A percentile compares a stretch with the other conserved stretches of the same genome.
These are phyloP conservation scores for Nomada goodeniana DNA, from an alignment of 2,888 invertebrate genomes.

Conservation along the genomic window DNA sequence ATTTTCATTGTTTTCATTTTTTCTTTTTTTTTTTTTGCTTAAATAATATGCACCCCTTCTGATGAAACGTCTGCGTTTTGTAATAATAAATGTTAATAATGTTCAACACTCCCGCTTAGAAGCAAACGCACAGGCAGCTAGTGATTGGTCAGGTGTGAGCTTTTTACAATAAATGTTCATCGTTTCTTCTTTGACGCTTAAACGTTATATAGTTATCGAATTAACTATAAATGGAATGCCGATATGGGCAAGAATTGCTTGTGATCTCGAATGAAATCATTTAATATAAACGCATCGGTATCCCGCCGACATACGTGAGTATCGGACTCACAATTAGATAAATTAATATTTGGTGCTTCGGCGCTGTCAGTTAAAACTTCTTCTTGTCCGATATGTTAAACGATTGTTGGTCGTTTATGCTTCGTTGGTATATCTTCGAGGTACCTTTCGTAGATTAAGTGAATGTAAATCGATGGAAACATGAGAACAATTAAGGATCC, in stretches of 20 bases:
- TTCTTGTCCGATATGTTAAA: conserved; percentile 19
- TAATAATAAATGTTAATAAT: conserved; percentile 70
- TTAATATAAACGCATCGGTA: conserved; percentile 52
- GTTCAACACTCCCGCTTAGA: conserved; percentile 71
- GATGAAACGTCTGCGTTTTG: conserved; percentile 60
- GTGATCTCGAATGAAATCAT: conserved; percentile 64
- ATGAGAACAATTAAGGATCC: conserved; percentile 63
- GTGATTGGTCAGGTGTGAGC: conserved; percentile 83
- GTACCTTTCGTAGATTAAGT: conserved; percentile 33
- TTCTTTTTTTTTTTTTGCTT: conserved; percentile 15
- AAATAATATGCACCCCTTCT: conserved; percentile 41
- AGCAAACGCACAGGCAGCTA: conserved; percentile 82
- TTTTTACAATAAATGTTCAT: conserved; percentile 67
- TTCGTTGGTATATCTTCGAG: conserved; percentile 40
- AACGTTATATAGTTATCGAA: conserved; percentile 52
- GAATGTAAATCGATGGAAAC: conserved; percentile 61
- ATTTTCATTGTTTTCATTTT: conserved; percentile 20
- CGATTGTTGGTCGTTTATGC: conserved; percentile 28
- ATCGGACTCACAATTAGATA: conserved; percentile 14
- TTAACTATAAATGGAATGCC: conserved; percentile 71
- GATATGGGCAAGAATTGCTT: conserved; percentile 74
- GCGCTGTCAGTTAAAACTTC: background rate
- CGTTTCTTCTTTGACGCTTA: conserved; percentile 33
- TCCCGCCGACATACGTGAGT: conserved; percentile 28
- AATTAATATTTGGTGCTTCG: conserved; percentile 19